These are phyloP conservation scores for Platyrinchus mystaceus DNA, from an alignment of 2,797 vertebrate genomes.

Conservation along the genomic window DNA sequence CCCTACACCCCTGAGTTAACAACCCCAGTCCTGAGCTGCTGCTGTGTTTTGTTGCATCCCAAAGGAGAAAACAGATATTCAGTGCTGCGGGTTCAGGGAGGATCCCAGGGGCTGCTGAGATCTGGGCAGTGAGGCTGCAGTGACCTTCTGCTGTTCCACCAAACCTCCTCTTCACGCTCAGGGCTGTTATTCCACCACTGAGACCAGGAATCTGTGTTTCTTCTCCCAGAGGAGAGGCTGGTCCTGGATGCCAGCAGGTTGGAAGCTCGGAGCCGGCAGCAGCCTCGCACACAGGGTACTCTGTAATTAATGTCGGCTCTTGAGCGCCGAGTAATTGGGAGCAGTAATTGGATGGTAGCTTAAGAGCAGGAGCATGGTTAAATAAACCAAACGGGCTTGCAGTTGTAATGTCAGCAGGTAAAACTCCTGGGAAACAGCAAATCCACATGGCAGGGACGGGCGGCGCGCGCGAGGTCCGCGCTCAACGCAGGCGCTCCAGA, in stretches of 20 bases:
- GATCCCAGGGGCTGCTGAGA: background rate
- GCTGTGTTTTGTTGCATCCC: background rate
- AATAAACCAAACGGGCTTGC: conserved; percentile 12
- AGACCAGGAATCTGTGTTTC: background rate
- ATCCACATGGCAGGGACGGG: rapidly evolving
- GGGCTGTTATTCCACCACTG: background rate
- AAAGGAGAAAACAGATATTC: background rate
- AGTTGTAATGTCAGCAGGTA: background rate
- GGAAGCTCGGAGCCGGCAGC: background rate
- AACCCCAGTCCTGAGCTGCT: background rate
- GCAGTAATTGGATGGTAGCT: conserved; percentile 44
- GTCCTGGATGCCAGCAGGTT: background rate
- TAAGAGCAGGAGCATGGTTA: conserved; percentile 1
- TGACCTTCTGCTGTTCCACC: background rate
- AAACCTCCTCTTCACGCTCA: background rate
- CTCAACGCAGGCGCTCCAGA: rapidly evolving
- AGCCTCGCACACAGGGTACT: rapidly evolving
- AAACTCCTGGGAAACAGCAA: background rate
- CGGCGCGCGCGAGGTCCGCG: rapidly evolving
- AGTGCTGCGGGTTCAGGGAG: background rate
- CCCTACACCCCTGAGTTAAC: background rate
- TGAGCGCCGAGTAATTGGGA: background rate
- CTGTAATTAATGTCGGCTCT: conserved; percentile 22
- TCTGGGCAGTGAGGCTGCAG: rapidly evolving
- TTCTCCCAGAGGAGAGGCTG: background rate